Evolutionary conservation across 2,888 invertebrate genomes (phyloP).

Genomic region (Glaucopsyche alexis): DNA sequence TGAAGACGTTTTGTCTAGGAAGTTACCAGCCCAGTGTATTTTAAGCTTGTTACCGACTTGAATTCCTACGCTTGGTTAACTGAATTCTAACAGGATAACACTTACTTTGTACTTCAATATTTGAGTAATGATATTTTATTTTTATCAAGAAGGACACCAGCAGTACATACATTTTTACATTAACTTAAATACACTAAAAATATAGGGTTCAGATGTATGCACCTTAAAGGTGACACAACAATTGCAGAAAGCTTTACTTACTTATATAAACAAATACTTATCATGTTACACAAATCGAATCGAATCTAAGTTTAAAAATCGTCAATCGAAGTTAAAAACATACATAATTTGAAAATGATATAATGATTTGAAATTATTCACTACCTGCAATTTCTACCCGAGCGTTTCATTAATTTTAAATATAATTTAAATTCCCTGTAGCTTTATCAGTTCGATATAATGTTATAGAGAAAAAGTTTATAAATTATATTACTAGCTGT

Average conservation of each 20-base stretch:
- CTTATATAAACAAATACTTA: no score
- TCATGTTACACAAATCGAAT: no score
- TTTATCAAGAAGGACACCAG: no score
- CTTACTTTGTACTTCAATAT: background rate
- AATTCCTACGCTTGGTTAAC: conserved; percentile 44
- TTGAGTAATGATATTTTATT: background rate
- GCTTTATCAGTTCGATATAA: background rate
- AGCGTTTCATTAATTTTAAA: background rate
- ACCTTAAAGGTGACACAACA: no score
- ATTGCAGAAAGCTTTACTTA: no score
- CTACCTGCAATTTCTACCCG: background rate
- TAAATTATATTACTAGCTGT: no score
- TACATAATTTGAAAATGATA: no score
- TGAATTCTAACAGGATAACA: conserved; percentile 42
- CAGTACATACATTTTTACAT: no score
- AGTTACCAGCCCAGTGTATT: conserved; percentile 42
- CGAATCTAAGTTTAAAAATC: no score
- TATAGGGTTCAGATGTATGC: no score
- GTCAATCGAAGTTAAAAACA: no score
- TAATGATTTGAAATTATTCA: background rate
- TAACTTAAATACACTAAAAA: no score
- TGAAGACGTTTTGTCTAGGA: conserved; percentile 53
- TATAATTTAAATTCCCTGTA: background rate
- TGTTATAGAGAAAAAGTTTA: background rate
- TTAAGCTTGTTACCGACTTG: conserved; percentile 29